Base-by-base conservation (phyloP, 1,140 invertebrate species). In the Drosophila repleta region DNA sequence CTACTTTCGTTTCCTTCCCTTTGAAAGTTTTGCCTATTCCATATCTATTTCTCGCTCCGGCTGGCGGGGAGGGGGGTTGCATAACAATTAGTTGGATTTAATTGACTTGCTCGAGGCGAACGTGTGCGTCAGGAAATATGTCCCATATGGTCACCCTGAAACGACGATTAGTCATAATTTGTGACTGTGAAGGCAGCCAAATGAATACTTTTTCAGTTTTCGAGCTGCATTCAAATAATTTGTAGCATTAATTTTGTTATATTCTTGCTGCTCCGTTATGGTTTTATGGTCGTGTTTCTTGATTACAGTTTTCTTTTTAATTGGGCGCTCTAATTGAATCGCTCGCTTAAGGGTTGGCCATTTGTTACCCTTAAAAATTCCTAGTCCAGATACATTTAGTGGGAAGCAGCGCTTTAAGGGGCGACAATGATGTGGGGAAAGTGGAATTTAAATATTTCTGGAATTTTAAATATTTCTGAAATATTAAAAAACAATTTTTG, bases 131-230 rank as follows among this genome's bases (percentile, higher is more conserved):
- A 21, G 62, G 56, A 67, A 35, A 35, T 35, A 73, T 73, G 70
- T 73, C 52, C 64, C 70, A 73, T 73, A 74, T 74, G 71, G 64
- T 62, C 70, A 68, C 39, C 46, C 52, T 56, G 45, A 39, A 57
- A 66, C 53, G 46, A 55, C 49, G 69, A 58, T 72, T 72, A 72
- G 69, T 72, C 69, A 72, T 72, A 67, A 72, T 66, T 73, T 72
- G 69, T 72, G 53, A 70, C 29, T 29, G 29, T 2, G 29, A 29
- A 29, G 6, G 29, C 29, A 29, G 29, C 46, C 15, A 17, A 71
- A 46, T 63, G 58, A 62, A 49, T 64, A 64, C 24, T 64, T 20
- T 20, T 53, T 32, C 13, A 41, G 15, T 43, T 8, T 17, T 43
- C 0, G 60, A 24, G 60, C 35, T 55, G 62, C 24, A 66, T 66